Conservation (phyloP, 2,888 invertebrate species). For the Liodrosophila aerea region DNA sequence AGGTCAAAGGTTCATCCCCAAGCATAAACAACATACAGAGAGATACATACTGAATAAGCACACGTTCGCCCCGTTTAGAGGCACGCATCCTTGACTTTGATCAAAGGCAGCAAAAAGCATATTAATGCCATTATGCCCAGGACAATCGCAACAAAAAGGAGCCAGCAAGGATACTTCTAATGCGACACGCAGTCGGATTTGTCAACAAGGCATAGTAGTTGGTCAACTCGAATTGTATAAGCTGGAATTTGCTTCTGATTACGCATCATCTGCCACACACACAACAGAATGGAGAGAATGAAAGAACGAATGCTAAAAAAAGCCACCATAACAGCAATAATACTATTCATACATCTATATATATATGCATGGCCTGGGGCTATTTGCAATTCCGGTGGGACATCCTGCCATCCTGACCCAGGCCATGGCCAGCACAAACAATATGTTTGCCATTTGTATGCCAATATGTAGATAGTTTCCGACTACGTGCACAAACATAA, state of each 20-base stretch:
- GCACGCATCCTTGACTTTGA: conserved; percentile 47
- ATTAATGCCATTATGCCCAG: conserved; percentile 69
- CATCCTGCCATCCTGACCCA: background rate
- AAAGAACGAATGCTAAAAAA: conserved; percentile 32
- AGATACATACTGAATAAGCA: background rate
- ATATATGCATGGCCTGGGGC: too few species aligned
- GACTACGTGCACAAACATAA: conserved; percentile 54
- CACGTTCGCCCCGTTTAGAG: conserved; percentile 15
- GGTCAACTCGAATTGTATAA: conserved; percentile 35
- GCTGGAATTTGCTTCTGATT: conserved; percentile 64
- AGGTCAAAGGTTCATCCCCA: conserved; percentile 21
- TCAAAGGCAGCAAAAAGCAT: conserved; percentile 64
- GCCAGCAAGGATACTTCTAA: conserved; percentile 42
- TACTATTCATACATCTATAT: conserved; percentile 11
- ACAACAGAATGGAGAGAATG: conserved; percentile 13
- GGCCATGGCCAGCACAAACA: conserved; percentile 26
- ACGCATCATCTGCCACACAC: conserved; percentile 61
- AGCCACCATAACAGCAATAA: conserved; percentile 4
- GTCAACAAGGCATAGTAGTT: conserved; percentile 57
- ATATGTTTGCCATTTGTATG: conserved; percentile 57
- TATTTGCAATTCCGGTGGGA: conserved; percentile 55
- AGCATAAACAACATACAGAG: background rate
- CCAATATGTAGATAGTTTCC: conserved; percentile 49
- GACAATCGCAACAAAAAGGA: conserved; percentile 58
- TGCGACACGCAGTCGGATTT: conserved; percentile 68